Conservation (phyloP, 2,888 invertebrate species). For the Cepaea hortensis region DNA sequence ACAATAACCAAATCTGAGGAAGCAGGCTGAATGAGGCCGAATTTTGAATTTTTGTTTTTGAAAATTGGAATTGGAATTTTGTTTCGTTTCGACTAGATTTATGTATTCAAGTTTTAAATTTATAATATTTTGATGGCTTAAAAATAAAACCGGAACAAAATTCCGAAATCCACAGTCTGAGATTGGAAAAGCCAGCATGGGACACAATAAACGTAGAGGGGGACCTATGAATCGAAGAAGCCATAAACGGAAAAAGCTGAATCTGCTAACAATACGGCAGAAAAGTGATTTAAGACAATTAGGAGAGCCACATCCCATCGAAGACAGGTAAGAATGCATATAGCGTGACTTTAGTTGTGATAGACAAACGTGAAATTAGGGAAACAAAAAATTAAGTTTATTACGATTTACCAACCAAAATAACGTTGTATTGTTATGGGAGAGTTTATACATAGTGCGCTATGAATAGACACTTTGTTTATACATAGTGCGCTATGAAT, state of each 20-base stretch:
- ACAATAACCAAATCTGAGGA: too few species aligned
- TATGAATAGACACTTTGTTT: too few species aligned
- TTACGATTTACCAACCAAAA: too few species aligned
- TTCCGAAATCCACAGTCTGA: not conserved
- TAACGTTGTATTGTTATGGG: too few species aligned
- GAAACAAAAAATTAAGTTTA: too few species aligned
- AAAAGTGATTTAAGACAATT: slow-evolving; percentile 55
- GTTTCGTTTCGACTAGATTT: not conserved
- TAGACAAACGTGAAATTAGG: too few species aligned
- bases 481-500: too few species aligned
- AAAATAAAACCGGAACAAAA: not conserved
- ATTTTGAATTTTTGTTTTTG: too few species aligned
- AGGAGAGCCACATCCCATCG: slow-evolving; percentile 59
- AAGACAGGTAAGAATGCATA: slow-evolving; percentile 47
- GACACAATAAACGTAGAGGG: slow-evolving; percentile 52
- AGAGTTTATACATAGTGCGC: too few species aligned
- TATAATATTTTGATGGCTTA: not conserved
- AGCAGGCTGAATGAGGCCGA: too few species aligned
- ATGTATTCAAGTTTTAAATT: not conserved
- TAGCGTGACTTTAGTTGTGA: too few species aligned
- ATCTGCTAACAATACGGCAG: slow-evolving; percentile 52
- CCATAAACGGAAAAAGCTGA: slow-evolving; percentile 29
- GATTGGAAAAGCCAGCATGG: slow-evolving; percentile 41
- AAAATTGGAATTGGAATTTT: not conserved
- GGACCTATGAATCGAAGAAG: slow-evolving; percentile 48